A percentile compares a stretch with the other conserved stretches of the same genome.
Conservation (phyloP, 2,113 vertebrate species). For the human region DNA sequence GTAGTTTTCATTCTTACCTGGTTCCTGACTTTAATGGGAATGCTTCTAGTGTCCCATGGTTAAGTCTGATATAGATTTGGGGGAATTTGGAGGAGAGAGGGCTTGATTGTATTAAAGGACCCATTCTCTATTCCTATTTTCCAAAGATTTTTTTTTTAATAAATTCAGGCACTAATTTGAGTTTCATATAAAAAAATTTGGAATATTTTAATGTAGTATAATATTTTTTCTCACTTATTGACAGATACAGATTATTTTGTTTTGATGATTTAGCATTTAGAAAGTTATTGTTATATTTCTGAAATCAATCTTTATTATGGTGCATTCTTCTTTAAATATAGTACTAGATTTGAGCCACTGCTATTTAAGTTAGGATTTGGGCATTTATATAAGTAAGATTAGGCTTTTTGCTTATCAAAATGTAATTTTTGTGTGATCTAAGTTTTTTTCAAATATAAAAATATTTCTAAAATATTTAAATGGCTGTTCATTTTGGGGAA, state of each 20-base stretch:
- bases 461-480: neutral
- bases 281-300: neutral
- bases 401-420: slow-evolving; percentile 6
- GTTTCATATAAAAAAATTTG: slow-evolving; percentile 37
- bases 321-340: neutral
- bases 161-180: slow-evolving; percentile 33
- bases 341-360: neutral
- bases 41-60: neutral
- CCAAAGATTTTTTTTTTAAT: neutral
- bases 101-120: neutral
- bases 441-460: slow-evolving; percentile 15
- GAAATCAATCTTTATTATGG: neutral
- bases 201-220: neutral
- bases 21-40: neutral
- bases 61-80: neutral
- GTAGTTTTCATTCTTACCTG: neutral
- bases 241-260: neutral
- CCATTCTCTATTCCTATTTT: neutral
- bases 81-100: neutral
- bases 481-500: neutral
- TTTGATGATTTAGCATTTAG: slow-evolving; percentile 24
- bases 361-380: slow-evolving; percentile 5
- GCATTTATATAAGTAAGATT: neutral
- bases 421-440: slow-evolving; percentile 19
- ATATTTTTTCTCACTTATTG: neutral